These are phyloP conservation scores for Oscheius onirici DNA, from an alignment of 2,888 invertebrate genomes.

Conservation along the genomic window DNA sequence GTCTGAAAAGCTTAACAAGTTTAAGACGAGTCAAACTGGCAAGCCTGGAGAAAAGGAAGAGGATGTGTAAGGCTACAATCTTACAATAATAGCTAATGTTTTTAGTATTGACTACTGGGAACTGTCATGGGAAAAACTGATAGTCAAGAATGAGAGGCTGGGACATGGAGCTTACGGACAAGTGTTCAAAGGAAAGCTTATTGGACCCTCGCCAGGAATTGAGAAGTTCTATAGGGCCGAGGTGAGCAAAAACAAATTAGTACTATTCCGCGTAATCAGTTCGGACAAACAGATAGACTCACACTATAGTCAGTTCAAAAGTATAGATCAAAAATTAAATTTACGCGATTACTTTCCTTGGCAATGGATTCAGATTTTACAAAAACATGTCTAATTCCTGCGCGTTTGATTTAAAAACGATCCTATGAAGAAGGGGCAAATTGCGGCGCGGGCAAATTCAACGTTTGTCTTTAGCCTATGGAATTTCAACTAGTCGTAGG, in stretches of 20 bases:
- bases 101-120: constrained; percentile 65
- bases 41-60: constrained; percentile 37
- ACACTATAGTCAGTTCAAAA: too few species aligned
- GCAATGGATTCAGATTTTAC: too few species aligned
- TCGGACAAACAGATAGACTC: neutral
- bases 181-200: constrained; percentile 61
- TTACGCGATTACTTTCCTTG: neutral
- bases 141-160: constrained; percentile 64
- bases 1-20: constrained; percentile 59
- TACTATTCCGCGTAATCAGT: too few species aligned
- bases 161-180: constrained; percentile 67
- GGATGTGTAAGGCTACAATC: constrained; percentile 40
- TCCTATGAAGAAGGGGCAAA: too few species aligned
- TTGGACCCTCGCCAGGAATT: constrained; percentile 61
- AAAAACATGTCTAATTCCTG: too few species aligned
- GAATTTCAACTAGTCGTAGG: too few species aligned
- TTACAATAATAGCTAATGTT: neutral
- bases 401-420: too few species aligned
- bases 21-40: constrained; percentile 44
- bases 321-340: too few species aligned
- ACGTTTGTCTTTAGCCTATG: too few species aligned
- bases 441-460: too few species aligned
- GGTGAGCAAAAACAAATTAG: constrained; percentile 7
- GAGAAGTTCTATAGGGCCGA: constrained; percentile 57
- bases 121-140: constrained; percentile 60